Evolutionary conservation across 2,888 invertebrate genomes (phyloP).

Genomic region (Helleia helle): DNA sequence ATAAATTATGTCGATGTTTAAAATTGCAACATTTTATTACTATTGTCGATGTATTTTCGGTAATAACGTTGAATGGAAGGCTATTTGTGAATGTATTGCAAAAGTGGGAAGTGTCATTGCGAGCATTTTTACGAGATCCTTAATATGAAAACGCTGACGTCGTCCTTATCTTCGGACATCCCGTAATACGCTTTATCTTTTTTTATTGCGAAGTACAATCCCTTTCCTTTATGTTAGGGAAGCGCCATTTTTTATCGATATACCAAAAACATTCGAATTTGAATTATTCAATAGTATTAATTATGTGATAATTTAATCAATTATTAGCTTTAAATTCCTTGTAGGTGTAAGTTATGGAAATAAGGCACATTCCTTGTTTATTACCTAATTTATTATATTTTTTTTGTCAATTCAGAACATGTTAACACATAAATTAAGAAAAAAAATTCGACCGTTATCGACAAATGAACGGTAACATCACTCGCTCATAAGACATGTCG

Average conservation of each 20-base stretch:
- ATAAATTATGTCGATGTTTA: no score
- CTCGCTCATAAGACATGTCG: slow-evolving; percentile 48
- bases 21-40: neutral
- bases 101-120: slow-evolving; percentile 28
- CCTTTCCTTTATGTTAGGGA: slow-evolving; percentile 36
- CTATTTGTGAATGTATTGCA: neutral
- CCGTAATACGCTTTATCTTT: slow-evolving; percentile 55
- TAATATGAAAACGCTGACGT: slow-evolving; percentile 54
- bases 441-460: no score
- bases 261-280: neutral
- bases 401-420: no score
- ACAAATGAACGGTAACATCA: slow-evolving; percentile 30
- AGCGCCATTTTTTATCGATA: neutral
- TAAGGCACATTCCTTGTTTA: no score
- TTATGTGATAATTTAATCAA: slow-evolving; percentile 25
- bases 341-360: no score
- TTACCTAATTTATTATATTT: no score
- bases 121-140: slow-evolving; percentile 49
- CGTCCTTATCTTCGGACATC: slow-evolving; percentile 53
- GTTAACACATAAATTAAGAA: no score
- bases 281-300: slow-evolving; percentile 12
- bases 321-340: slow-evolving; percentile 15
- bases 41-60: neutral
- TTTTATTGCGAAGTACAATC: slow-evolving; percentile 53
- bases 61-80: neutral